Conservation (phyloP, 2,797 vertebrate genomes). For the Lates japonicus region DNA sequence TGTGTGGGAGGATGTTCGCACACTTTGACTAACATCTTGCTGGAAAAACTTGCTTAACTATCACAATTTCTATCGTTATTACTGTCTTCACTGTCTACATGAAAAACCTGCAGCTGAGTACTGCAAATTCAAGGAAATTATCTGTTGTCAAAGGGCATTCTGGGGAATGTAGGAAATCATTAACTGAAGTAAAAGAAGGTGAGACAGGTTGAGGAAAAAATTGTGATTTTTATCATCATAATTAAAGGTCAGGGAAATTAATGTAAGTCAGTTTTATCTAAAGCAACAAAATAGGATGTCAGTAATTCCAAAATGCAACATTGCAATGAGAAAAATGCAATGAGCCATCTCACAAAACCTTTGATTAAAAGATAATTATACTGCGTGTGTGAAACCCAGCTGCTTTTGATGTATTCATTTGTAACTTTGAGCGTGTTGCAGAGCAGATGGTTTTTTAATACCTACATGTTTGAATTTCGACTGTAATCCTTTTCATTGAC, state of each 20-base stretch:
- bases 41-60: not conserved
- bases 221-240: too few species aligned
- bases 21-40: too few species aligned
- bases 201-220: too few species aligned
- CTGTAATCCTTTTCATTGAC: slow-evolving; percentile 58
- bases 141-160: not conserved
- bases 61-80: too few species aligned
- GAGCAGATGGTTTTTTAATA: slow-evolving; percentile 26
- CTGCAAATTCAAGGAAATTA: too few species aligned
- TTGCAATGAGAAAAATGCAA: not conserved
- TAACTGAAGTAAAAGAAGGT: too few species aligned
- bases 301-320: not conserved
- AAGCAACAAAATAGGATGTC: not conserved
- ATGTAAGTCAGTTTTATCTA: too few species aligned
- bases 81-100: not conserved
- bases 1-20: not conserved
- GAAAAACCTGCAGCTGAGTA: not conserved
- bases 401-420: not conserved
- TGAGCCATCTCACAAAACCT: not conserved
- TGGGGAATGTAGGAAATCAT: not conserved
- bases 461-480: slow-evolving; percentile 34
- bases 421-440: slow-evolving; percentile 9
- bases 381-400: not conserved
- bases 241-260: too few species aligned
- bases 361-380: slow-evolving; percentile 5